Conservation (phyloP, 2,888 invertebrate species). For the Ditula angustiorana region DNA sequence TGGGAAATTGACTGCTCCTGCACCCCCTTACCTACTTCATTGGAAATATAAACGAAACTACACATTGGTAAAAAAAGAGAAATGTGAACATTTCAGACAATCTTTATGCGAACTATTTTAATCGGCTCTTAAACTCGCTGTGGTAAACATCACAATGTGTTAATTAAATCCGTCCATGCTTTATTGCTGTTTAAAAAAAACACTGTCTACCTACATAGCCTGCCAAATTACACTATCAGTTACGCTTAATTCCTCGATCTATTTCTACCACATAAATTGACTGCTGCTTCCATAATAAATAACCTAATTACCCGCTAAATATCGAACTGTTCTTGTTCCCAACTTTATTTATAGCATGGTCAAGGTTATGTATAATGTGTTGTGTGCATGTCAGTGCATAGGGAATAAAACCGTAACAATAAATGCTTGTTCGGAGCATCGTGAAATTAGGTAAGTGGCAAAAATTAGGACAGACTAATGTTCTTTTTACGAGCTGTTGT, state of each 20-base stretch:
- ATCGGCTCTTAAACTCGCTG: background rate
- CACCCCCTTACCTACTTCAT: no score
- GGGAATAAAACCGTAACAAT: background rate
- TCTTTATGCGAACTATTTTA: no score
- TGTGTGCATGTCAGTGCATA: background rate
- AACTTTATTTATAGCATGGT: background rate
- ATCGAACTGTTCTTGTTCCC: background rate
- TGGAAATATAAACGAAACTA: no score
- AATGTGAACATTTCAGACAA: background rate
- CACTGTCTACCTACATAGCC: background rate
- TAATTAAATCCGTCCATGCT: background rate
- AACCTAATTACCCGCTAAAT: background rate
- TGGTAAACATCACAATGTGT: slow-evolving; percentile 2
- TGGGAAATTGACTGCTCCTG: no score
- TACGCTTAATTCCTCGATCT: background rate
- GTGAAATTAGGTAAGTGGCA: slow-evolving; percentile 42
- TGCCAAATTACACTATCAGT: slow-evolving; percentile 6
- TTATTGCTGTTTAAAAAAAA: background rate
- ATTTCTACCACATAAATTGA: background rate
- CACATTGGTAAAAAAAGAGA: no score
- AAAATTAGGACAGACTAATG: slow-evolving; percentile 66
- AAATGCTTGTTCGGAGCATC: background rate
- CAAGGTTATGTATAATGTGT: no score
- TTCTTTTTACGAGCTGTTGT: slow-evolving; percentile 70
- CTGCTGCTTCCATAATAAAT: background rate